Conservation (phyloP, 2,113 vertebrate genomes). For the Muntiacus reevesi region DNA sequence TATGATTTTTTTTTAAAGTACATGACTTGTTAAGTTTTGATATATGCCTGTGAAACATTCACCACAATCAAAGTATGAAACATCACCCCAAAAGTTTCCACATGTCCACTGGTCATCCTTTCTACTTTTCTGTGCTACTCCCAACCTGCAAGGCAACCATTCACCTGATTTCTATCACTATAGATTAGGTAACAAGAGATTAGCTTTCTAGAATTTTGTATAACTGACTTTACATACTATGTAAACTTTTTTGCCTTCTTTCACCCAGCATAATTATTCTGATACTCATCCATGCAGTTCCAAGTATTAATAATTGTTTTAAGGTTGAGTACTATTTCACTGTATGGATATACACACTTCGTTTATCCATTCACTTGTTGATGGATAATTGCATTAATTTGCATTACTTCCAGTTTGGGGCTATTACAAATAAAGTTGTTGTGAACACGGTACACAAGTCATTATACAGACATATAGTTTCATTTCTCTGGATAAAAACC, state of each 20-base stretch:
- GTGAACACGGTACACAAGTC: background rate
- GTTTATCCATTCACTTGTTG: background rate
- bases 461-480: background rate
- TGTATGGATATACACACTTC: background rate
- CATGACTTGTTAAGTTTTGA: background rate
- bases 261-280: slow-evolving; percentile 8
- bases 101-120: background rate
- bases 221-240: background rate
- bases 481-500: background rate
- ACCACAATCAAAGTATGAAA: background rate
- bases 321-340: background rate
- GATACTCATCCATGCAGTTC: background rate
- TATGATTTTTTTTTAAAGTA: background rate
- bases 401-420: background rate
- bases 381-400: background rate
- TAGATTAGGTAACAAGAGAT: background rate
- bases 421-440: background rate
- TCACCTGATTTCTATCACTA: background rate
- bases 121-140: background rate
- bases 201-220: slow-evolving; percentile 5
- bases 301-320: slow-evolving; percentile 7
- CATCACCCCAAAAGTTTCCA: background rate
- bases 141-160: background rate
- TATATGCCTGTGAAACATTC: background rate
- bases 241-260: background rate